Evolutionary conservation across 2,888 invertebrate species (phyloP).

Genomic region (Suillia variegata): DNA sequence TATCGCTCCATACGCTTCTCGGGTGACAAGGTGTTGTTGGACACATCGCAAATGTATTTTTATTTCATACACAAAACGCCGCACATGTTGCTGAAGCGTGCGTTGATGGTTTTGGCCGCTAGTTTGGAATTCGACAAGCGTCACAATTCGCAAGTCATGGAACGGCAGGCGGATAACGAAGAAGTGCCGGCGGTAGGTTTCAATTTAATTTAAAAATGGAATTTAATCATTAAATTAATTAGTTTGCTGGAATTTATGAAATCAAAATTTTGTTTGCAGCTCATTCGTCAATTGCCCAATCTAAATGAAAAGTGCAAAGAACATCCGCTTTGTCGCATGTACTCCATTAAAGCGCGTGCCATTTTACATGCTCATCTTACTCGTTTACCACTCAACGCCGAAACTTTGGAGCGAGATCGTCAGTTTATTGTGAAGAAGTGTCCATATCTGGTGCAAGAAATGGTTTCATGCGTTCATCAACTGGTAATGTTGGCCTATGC

Average conservation of each 20-base stretch:
- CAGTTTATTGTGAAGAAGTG: slow-evolving; percentile 86
- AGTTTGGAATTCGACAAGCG: slow-evolving; percentile 95
- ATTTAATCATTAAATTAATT: not conserved
- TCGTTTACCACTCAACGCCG: slow-evolving; percentile 77
- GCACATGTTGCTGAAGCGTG: slow-evolving; percentile 91
- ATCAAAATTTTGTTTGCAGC: too few relatives aligned
- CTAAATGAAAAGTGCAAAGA: slow-evolving; percentile 97
- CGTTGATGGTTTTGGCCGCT: slow-evolving; percentile 95
- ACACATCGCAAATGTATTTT: slow-evolving; percentile 96
- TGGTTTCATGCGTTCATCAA: slow-evolving; percentile 95
- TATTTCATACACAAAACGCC: slow-evolving; percentile 96
- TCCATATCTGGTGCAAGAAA: slow-evolving; percentile 95
- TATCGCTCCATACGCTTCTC: slow-evolving; percentile 96
- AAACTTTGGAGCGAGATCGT: slow-evolving; percentile 83
- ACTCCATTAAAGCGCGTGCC: slow-evolving; percentile 92
- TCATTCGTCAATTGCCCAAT: slow-evolving; percentile 89
- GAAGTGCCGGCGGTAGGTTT: slow-evolving; percentile 85
- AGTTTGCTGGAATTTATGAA: slow-evolving; percentile 5
- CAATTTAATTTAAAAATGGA: not conserved
- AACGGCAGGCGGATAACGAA: slow-evolving; percentile 90
- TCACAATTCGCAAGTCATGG: slow-evolving; percentile 92
- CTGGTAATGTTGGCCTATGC: slow-evolving; percentile 90
- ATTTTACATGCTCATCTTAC: slow-evolving; percentile 94
- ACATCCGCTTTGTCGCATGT: slow-evolving; percentile 86
- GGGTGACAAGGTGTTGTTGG: slow-evolving; percentile 93